Conservation (phyloP, 30 jellyfish, hydroid and myxozoan species). For the Rhopilema esculentum region DNA sequence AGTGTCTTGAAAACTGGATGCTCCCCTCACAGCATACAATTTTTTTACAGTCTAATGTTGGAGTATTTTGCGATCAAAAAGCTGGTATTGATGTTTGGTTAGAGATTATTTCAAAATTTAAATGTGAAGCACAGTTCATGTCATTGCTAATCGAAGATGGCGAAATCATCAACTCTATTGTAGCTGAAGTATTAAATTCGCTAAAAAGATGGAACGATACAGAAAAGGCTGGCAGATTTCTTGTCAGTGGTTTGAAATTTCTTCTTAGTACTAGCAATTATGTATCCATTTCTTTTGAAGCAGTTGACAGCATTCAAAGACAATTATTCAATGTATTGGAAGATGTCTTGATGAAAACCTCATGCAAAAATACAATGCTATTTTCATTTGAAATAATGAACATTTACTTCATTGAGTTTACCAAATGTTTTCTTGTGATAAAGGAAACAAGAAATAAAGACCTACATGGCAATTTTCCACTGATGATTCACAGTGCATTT, state of each 20-base stretch:
- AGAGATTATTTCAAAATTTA: not conserved
- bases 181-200: slow-evolving; percentile 6
- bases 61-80: not conserved
- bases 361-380: too few species aligned
- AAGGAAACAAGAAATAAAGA: not conserved
- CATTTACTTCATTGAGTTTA: not conserved
- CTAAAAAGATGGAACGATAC: slow-evolving; percentile 27
- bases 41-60: not conserved
- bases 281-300: not conserved
- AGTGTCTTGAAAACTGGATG: not conserved
- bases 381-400: not conserved
- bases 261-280: not conserved
- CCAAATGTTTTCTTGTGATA: not conserved
- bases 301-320: not conserved
- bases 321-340: not conserved
- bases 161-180: not conserved
- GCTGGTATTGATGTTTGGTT: slow-evolving; percentile 19
- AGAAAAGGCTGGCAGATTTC: not conserved
- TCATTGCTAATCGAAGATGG: slow-evolving; percentile 4
- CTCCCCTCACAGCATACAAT: not conserved
- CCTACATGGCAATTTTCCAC: not conserved
- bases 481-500: not conserved
- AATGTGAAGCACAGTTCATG: not conserved
- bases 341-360: not conserved
- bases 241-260: not conserved